These are phyloP conservation scores for Glyptemys insculpta DNA, from an alignment of 2,797 vertebrate species.

Conservation along the genomic window DNA sequence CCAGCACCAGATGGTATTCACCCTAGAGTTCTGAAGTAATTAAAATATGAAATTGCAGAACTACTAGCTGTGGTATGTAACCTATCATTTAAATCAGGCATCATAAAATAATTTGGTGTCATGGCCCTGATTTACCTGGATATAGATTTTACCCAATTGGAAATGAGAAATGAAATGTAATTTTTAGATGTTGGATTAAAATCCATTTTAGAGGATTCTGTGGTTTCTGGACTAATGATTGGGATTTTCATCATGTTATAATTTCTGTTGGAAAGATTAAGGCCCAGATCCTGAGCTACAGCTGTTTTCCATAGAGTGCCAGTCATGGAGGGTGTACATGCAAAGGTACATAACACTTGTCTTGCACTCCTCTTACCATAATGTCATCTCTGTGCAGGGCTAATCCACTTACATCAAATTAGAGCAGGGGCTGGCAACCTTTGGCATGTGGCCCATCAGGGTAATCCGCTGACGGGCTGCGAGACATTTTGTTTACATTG, in stretches of 20 bases:
- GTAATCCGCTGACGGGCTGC: too few species aligned
- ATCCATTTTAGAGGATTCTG: neutral
- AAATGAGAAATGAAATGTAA: slow-evolving; percentile 45
- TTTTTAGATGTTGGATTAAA: slow-evolving; percentile 7
- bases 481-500: too few species aligned
- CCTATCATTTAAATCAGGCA: neutral
- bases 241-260: neutral
- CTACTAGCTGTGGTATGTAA: neutral
- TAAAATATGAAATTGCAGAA: neutral
- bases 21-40: neutral
- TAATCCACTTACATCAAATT: neutral
- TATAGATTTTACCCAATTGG: slow-evolving; percentile 33
- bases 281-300: neutral
- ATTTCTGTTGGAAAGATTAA: neutral
- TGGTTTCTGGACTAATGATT: neutral
- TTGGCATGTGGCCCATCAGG: too few species aligned
- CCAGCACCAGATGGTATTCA: neutral
- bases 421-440: neutral
- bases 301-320: neutral
- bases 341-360: neutral
- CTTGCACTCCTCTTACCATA: neutral
- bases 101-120: slow-evolving; percentile 44
- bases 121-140: neutral
- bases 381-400: neutral
- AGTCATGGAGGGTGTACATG: neutral